phyloP scores from a whole-genome alignment of 2,797 vertebrate genomes.

The Morelia viridis region DNA sequence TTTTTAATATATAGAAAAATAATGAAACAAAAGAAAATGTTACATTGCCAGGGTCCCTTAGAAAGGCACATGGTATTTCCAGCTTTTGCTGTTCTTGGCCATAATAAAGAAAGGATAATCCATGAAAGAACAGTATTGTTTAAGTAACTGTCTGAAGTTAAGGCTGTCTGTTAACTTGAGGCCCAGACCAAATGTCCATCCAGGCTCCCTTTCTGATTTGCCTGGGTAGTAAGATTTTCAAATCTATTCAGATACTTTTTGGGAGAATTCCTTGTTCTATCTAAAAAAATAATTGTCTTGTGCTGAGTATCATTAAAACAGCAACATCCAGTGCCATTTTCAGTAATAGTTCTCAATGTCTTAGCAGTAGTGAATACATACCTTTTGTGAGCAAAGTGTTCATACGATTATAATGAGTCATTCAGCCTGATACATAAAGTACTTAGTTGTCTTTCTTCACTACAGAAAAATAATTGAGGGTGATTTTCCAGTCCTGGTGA shows the following conservation, averaged over 20 bases:
- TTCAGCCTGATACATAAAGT: conserved; percentile 10
- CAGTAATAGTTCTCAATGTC: not conserved
- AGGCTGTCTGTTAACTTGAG: not conserved
- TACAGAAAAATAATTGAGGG: conserved; percentile 53
- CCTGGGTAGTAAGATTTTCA: not conserved
- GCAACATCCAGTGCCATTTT: not conserved
- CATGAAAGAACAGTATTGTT: not conserved
- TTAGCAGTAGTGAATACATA: conserved; percentile 13
- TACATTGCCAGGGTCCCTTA: not conserved
- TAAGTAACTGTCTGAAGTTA: not conserved
- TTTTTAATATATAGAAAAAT: not conserved
- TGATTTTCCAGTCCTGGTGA: conserved; percentile 55
- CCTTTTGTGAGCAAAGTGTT: not conserved
- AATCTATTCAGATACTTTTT: not conserved
- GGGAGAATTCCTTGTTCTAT: not conserved
- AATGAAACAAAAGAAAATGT: not conserved
- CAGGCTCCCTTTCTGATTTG: not conserved
- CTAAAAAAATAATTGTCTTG: not conserved
- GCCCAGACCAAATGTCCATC: not conserved
- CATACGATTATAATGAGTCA: not conserved
- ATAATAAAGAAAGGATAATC: not conserved
- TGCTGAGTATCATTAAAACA: not conserved
- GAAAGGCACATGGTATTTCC: not conserved
- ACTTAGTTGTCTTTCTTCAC: conserved; percentile 58
- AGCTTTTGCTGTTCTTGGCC: not conserved